Evolutionary conservation across 2,797 vertebrate genomes (phyloP), one percentile per base, ranked within the genome.

Genomic region (Tenualosa ilisha): DNA sequence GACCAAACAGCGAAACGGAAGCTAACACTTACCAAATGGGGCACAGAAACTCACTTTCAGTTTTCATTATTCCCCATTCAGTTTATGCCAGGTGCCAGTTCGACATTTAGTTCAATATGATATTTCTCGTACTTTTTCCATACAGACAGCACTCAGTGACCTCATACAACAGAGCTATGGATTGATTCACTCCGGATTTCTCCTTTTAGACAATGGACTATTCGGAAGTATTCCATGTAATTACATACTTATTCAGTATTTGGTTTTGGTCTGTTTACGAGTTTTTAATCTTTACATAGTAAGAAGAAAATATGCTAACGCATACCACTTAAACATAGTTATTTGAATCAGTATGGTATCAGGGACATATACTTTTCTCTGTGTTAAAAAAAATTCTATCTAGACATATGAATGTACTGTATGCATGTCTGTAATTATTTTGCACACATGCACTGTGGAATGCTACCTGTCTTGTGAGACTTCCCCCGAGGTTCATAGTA

Each of bases 401-500:
- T 24, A 72, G 3, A 72, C 15, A 6, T 13, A 37, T 51, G 50
- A 51, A 51, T 51, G 50, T 51, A 51, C 50, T 9, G 50, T 51
- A 51, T 12, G 2, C 50, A 51, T 13, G 3, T 37, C 63, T 37
- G 31, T 72, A 3, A 40, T 72, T 40, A 40, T 37, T 72, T 17
- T 68, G 26, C 63, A 46, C 72, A 20, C 31, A 20, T 37, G 13
- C 31, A 72, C 56, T 72, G 15, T 56, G 54, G 20, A 6, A 6
- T 56, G 53, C 0, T 93, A 99, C 98, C 97, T 99, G 98, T 97
- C 98, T 97, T 90, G 98, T 99, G 8, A 99, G 97, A 93, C 98
- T 99, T 88, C 98, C 98, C 0, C 98, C 98, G 0, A 99, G 96
- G 95, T 99, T 99, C 98, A 99, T 99, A 89, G 98, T 99, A 68